Percentiles rank a stretch among this genome's conserved stretches.
Evolutionary conservation across 2,113 vertebrate genomes (phyloP).

Genomic region (Spea multiplicata): DNA sequence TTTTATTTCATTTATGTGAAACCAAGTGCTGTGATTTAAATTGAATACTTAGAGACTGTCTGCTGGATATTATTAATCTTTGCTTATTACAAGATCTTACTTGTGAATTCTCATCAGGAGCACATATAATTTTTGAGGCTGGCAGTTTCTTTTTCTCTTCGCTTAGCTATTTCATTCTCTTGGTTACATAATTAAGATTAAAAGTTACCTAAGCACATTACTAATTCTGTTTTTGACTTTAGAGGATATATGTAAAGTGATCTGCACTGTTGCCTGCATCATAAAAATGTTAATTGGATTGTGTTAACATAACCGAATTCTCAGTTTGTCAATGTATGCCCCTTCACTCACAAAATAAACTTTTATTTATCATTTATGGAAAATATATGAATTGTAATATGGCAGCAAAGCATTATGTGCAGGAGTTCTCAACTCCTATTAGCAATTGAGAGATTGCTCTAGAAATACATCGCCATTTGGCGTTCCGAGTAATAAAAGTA

Average conservation of each 20-base stretch:
- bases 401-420: too few species aligned
- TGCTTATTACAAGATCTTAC: conserved; percentile 53
- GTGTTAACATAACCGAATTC: too few species aligned
- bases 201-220: conserved; percentile 37
- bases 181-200: conserved; percentile 38
- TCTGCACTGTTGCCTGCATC: conserved; percentile 2
- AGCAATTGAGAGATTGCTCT: too few species aligned
- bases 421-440: too few species aligned
- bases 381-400: too few species aligned
- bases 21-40: conserved; percentile 50
- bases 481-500: too few species aligned
- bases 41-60: conserved; percentile 50
- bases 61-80: conserved; percentile 45
- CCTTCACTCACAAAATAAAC: too few species aligned
- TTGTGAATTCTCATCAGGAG: conserved; percentile 46
- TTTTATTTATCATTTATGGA: too few species aligned
- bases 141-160: conserved; percentile 46
- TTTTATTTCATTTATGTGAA: conserved; percentile 57
- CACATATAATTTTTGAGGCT: conserved; percentile 47
- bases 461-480: too few species aligned
- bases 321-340: too few species aligned
- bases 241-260: conserved; percentile 11
- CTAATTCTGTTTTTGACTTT: conserved; percentile 42
- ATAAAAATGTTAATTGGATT: conserved; percentile 5
- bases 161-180: conserved; percentile 28